Evolutionary conservation across 2,113 vertebrate species (phyloP).

Genomic region (crab-eating macaque (Macaca fascicularis)): T2T-MFA8v1.1 NC_088377.1:110494501-110495000

Average conservation of each 20-base stretch:
- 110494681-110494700: neutral
- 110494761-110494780: neutral
- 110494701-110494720: neutral
- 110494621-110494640: neutral
- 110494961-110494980: no score
- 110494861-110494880: neutral
- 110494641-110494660: neutral
- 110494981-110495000: no score
- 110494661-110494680: neutral
- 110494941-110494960: no score
- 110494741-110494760: neutral
- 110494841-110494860: neutral
- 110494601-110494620: neutral
- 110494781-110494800: neutral
- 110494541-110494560: neutral
- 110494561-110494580: neutral
- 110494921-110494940: neutral
- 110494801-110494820: neutral
- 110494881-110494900: neutral
- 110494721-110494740: neutral
- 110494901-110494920: neutral
- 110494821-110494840: neutral
- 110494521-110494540: neutral
- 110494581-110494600: neutral
- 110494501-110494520: neutral